These are phyloP conservation scores for Ctenosaura bakeri DNA, from an alignment of 2,797 vertebrate genomes.

Conservation along the genomic window DNA sequence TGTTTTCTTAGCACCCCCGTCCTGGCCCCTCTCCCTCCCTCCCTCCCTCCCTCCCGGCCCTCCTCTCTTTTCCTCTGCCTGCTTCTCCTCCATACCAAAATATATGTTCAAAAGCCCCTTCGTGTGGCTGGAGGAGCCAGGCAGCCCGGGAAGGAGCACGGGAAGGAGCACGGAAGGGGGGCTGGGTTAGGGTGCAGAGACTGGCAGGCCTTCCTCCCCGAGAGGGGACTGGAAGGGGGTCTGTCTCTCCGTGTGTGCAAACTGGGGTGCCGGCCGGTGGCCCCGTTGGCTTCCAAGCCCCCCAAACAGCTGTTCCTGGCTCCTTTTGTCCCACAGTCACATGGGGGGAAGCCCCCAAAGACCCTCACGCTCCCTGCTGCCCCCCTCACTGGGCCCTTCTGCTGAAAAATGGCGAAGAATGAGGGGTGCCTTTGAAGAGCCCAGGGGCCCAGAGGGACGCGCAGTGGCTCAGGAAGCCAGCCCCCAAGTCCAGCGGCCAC, in stretches of 20 bases:
- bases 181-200: conserved; percentile 53
- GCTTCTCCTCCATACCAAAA: conserved; percentile 51
- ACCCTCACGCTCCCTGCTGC: too few species aligned
- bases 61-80: neutral
- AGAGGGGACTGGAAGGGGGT: neutral
- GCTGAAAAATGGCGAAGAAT: neutral
- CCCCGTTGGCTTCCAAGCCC: conserved; percentile 12
- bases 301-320: neutral
- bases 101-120: conserved; percentile 71
- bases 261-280: neutral
- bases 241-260: neutral
- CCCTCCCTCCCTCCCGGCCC: neutral
- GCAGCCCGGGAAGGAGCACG: conserved; percentile 60
- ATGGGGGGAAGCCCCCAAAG: too few species aligned
- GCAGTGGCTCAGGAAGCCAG: too few species aligned
- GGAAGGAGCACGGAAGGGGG: conserved; percentile 69
- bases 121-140: conserved; percentile 1
- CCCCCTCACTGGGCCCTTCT: neutral
- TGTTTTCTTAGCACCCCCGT: neutral
- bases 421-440: neutral
- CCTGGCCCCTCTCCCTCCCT: accelerated
- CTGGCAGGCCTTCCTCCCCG: conserved; percentile 73
- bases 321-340: neutral
- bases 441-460: too few species aligned
- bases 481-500: too few species aligned